phyloP scores from a whole-genome alignment of 2,888 invertebrate genomes.

The Tachina fera region DNA sequence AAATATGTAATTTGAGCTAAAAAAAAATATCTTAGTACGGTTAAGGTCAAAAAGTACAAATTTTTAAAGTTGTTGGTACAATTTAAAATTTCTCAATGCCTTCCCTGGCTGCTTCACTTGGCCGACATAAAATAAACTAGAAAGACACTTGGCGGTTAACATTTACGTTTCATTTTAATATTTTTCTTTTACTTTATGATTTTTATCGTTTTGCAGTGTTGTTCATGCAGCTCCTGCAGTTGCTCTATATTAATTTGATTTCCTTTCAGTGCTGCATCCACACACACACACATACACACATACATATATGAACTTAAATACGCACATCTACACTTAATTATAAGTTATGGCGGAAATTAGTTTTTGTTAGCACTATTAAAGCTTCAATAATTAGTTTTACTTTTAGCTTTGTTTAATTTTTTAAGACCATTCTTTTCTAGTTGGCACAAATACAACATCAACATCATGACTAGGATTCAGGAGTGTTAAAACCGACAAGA shows the following conservation, averaged over 20 bases:
- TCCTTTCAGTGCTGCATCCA: background rate
- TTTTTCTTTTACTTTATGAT: background rate
- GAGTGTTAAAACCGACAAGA: slow-evolving; percentile 33
- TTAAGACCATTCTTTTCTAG: slow-evolving; percentile 34
- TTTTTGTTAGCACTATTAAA: slow-evolving; percentile 61
- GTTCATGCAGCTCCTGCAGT: slow-evolving; percentile 24
- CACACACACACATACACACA: slow-evolving; percentile 1
- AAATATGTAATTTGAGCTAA: too few species aligned
- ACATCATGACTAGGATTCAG: slow-evolving; percentile 3
- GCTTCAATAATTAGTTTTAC: slow-evolving; percentile 64
- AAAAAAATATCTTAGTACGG: too few species aligned
- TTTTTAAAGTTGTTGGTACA: too few species aligned
- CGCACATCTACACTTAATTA: slow-evolving; percentile 28
- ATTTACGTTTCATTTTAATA: slow-evolving; percentile 27
- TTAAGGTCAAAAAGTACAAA: too few species aligned
- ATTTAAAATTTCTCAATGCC: too few species aligned
- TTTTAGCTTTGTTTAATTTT: slow-evolving; percentile 62
- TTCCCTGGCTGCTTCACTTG: too few species aligned
- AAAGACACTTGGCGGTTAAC: slow-evolving; percentile 18
- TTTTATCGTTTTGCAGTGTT: slow-evolving; percentile 29
- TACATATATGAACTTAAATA: background rate
- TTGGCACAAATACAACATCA: slow-evolving; percentile 27
- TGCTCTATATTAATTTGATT: background rate
- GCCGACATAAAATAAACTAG: background rate
- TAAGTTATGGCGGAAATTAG: slow-evolving; percentile 64